Evolutionary conservation across 1,140 invertebrate genomes (phyloP), one percentile per base, ranked within the genome.

Genomic region (Apocrypta bakeri): DNA sequence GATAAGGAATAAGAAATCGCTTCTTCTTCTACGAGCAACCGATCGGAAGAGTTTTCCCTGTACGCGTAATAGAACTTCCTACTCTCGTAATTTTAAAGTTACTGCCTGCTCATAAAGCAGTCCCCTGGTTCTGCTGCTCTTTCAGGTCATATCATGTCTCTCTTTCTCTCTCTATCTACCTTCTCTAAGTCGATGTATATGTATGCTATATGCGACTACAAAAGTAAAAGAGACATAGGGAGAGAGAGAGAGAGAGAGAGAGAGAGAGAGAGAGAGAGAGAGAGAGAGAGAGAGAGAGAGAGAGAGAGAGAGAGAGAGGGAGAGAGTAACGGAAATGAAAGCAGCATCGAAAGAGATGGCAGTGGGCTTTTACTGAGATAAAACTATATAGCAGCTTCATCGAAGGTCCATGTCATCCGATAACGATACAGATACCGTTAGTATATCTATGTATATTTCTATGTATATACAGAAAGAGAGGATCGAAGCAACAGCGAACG

Each of bases 51-150:
- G 37, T 76, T 84, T 79, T 79, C 66, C 48, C 72, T 68, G 21
- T n/a, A 40, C 42, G 76, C 48, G 69, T 63, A 76, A 79, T 82
- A 76, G 69, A 83, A 85, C 78, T 83, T 83, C 48, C 40, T 33
- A 27, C 37, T 81, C 78, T 83, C 81, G 73, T 85, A 85, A 85
- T 82, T 82, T 79, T 71, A 37, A 84, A 84, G 75, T 84, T 82
- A 79, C 76, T 79, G 75, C 63, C 79, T 82, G 2, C 80, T 84
- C 83, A 77, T 84, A 84, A 82, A 84, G 83, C 71, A 78, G 48
- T 56, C 21, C 48, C 48, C 48, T 14, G 48, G 48, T 9, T 37
- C 33, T 37, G 33, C 48, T 56, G 48, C 21, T 56, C 48, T 56
- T 56, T 56, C 48, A 17, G 48, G 48, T 21, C 48, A 17, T 56